Base-by-base conservation (phyloP, 2,797 vertebrate genomes). In the Pangasius djambal region DNA sequence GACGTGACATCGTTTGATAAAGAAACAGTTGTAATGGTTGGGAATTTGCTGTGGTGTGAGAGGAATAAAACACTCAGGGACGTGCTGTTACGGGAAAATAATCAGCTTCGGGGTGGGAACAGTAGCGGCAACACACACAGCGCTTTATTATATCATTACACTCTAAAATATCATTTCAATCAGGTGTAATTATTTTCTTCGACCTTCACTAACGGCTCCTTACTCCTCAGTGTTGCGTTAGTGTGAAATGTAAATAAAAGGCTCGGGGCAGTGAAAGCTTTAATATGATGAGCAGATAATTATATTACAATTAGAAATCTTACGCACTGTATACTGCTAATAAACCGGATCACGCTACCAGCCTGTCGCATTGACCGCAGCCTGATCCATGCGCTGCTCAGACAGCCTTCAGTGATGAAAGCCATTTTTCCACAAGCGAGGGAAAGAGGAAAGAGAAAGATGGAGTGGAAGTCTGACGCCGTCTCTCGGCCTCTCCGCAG, bases 361-460 rank as follows among this genome's bases (percentile, higher is more conserved):
- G 3, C 75, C 12, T n/a, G 4, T 9, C 3, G 77, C 9, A 1
- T 6, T 37, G 78, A 59, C 0, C 52, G 12, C 34, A 40, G 10
- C 5, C 28, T 18, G 37, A 9, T 83, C 50, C 84, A 16, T 28
- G 79, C 0, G 84, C 85, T 7, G 28, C 37, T 25, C 57, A 85
- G 74, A 81, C 79, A 70, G 78, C n/a, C 48, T 65, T 70, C 44
- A 18, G 55, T 84, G 67, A 61, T 50, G 28, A 74, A 34, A 34
- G 69, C 40, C 69, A 0, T 63, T 50, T 83, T 83, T 59, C 50
- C 52, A 59, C 87, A 77, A 63, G 87, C 44, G 20, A 55, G 72
- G 77, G 85, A 67, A 50, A 13, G 22, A 48, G 72, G 77, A 59
- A 74, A 90, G 92, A 90, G 86, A 82, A 88, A 77, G 57, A 69